These are phyloP conservation scores for Numenius arquata DNA, from an alignment of 2,113 vertebrate species.

Conservation along the genomic window DNA sequence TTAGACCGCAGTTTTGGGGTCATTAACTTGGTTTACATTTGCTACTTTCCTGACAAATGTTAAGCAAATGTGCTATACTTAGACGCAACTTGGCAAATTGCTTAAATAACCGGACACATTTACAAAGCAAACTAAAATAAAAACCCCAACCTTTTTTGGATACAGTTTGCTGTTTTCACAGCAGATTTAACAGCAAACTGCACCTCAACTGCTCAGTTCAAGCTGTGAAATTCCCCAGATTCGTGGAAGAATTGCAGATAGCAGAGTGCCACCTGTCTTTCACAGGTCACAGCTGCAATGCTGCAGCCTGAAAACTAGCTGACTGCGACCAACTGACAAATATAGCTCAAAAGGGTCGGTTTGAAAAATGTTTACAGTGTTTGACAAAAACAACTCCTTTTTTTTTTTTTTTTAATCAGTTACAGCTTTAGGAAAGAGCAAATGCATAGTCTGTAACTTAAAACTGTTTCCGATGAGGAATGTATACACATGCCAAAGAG, in stretches of 20 bases:
- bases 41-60: neutral
- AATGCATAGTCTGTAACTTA: neutral
- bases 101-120: neutral
- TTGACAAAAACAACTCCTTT: neutral
- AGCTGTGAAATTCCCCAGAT: neutral
- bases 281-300: conserved; percentile 4
- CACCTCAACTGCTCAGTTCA: neutral
- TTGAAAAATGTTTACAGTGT: neutral
- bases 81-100: neutral
- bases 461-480: neutral
- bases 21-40: neutral
- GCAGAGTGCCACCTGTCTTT: conserved; percentile 47
- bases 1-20: neutral
- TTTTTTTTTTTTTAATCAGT: neutral
- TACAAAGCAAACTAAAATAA: neutral
- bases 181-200: neutral
- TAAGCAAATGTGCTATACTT: neutral
- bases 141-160: neutral
- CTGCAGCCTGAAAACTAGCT: neutral
- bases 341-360: neutral
- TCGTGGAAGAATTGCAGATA: neutral
- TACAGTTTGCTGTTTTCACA: neutral
- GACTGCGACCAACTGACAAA: neutral
- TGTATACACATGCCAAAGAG: neutral
- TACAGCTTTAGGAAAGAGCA: neutral